Conservation (phyloP, 1,140 invertebrate genomes). For the Anastrepha ludens region DNA sequence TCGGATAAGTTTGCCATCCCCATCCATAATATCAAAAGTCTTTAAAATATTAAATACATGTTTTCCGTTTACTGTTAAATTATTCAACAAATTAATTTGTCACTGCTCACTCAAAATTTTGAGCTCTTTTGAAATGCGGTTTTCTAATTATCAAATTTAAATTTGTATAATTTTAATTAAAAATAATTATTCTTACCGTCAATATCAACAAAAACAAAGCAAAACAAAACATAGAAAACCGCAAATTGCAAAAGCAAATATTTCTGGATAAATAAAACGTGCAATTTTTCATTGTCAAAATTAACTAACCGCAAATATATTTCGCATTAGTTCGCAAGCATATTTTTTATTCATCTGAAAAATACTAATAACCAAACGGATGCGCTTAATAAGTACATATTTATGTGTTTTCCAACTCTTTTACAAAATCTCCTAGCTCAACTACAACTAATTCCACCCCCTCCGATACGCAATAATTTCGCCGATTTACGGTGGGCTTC, state of each 20-base stretch:
- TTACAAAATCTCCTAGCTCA: neutral
- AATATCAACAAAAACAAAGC: neutral
- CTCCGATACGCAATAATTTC: neutral
- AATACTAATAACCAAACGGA: neutral
- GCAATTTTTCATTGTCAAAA: constrained; percentile 19
- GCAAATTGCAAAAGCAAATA: neutral
- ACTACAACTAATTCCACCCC: neutral
- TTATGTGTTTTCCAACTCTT: neutral
- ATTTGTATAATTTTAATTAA: constrained; percentile 40
- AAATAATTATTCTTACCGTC: neutral
- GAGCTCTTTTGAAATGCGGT: constrained; percentile 24
- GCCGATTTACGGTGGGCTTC: neutral
- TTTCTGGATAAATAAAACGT: constrained; percentile 2
- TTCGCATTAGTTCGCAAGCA: neutral
- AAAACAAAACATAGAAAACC: neutral
- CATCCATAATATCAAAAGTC: too few relatives aligned
- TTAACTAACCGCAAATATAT: constrained; percentile 39
- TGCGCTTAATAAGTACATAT: neutral
- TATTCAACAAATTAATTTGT: neutral
- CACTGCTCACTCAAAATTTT: neutral
- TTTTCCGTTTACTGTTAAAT: too few relatives aligned
- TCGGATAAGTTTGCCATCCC: too few relatives aligned
- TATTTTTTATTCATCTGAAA: neutral
- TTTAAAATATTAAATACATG: too few relatives aligned
- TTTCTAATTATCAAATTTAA: constrained; percentile 13